These are phyloP conservation scores for Macrotrachela quadricornifera DNA, from an alignment of 1,140 invertebrate genomes.

Conservation along the genomic window DNA sequence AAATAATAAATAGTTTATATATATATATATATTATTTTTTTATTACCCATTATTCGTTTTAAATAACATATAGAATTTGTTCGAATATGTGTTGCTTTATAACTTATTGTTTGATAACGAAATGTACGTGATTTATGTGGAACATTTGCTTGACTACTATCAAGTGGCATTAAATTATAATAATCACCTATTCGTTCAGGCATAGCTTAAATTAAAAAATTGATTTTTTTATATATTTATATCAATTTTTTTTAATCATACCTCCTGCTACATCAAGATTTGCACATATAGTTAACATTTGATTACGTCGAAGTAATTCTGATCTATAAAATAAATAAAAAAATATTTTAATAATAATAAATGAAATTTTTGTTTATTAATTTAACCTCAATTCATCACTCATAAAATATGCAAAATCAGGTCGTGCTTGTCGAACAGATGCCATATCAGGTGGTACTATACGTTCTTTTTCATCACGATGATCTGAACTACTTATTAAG, in stretches of 20 bases:
- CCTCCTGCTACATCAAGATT: neutral
- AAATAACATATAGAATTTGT: conserved; percentile 63
- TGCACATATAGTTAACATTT: neutral
- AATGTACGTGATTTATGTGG: conserved; percentile 41
- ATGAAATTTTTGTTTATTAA: too few species aligned
- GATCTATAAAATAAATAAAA: neutral
- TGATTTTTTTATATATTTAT: too few species aligned
- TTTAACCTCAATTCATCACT: conserved; percentile 1
- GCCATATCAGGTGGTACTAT: too few species aligned
- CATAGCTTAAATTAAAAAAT: conserved; percentile 45
- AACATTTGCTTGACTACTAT: conserved; percentile 33
- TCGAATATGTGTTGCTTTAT: conserved; percentile 68
- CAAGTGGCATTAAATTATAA: conserved; percentile 61
- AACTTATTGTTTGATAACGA: conserved; percentile 60
- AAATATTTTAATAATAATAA: too few species aligned
- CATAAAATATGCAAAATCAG: conserved; percentile 2
- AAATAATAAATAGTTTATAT: too few species aligned
- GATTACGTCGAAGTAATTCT: conserved; percentile 7
- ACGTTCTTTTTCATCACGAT: too few species aligned
- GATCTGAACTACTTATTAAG: too few species aligned
- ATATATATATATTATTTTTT: conserved; percentile 55
- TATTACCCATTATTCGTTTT: conserved; percentile 60
- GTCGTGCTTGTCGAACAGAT: too few species aligned
- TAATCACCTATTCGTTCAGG: conserved; percentile 69
- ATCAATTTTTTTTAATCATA: too few species aligned